phyloP scores from a whole-genome alignment of 2,797 vertebrate genomes.

The Vipera latastei region DNA sequence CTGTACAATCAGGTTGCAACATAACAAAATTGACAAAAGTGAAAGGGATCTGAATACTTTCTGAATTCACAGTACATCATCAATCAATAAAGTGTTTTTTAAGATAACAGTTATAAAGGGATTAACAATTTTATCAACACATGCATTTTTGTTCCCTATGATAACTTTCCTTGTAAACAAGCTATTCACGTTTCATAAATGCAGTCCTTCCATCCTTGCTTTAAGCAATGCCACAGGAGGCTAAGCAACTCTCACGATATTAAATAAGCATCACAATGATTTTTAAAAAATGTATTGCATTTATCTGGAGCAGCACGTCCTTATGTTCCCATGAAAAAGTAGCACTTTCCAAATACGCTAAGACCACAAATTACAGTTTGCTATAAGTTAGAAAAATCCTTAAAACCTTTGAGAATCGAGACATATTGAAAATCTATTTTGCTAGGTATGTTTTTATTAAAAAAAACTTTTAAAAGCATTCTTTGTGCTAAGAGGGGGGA shows the following conservation, averaged over 20 bases:
- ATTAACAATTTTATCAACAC: not conserved
- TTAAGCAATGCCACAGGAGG: not conserved
- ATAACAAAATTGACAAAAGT: not conserved
- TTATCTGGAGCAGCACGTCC: conserved; percentile 31
- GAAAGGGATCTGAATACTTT: not conserved
- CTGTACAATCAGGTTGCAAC: not conserved
- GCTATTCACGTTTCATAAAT: not conserved
- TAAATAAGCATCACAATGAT: conserved; percentile 40
- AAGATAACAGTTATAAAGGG: not conserved
- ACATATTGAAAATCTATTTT: conserved; percentile 58
- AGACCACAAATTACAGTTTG: conserved; percentile 50
- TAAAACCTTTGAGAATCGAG: conserved; percentile 55
- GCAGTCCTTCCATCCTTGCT: not conserved
- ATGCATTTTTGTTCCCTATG: conserved; percentile 6
- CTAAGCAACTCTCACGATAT: conserved; percentile 2
- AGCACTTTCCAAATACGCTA: conserved; percentile 24
- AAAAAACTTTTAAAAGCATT: conserved; percentile 49
- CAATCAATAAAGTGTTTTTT: not conserved
- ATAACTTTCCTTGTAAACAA: conserved; percentile 36
- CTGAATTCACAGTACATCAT: not conserved
- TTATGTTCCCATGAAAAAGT: conserved; percentile 51
- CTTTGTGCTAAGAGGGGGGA: conserved; percentile 52
- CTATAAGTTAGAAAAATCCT: conserved; percentile 50
- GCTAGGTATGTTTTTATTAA: conserved; percentile 29
- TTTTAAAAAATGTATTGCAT: conserved; percentile 35